Base-by-base conservation (phyloP, 2,113 vertebrate species). In the Tragelaphus imberbis region DNA sequence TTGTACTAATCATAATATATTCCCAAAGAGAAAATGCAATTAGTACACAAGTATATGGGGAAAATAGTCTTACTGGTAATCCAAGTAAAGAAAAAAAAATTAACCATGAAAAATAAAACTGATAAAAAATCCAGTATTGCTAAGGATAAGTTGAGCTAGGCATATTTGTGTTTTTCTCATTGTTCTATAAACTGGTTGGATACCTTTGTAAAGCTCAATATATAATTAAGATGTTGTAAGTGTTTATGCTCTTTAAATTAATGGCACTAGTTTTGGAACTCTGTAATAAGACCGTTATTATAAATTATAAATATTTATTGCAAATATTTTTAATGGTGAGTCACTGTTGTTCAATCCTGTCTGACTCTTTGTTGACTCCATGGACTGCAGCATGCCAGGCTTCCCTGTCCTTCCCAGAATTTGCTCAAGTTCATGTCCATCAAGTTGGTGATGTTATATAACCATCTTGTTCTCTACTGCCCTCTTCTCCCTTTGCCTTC, bases 231-330 rank as follows among this genome's bases (percentile, higher is more conserved):
- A 55, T 85, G 53, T 65, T 85, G 77, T 56, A 89, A 91, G 75
- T 81, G 28, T 94, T 94, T 97, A 86, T 95, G 65, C 23, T 51
- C 27, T 90, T 94, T 68, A 30, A 88, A 95, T 91, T 51, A 77
- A 25, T 65, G 91, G 21, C 9, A 71, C 30, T 68, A 94, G 25
- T 82, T 94, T 95, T 90, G 9, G 16, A 92, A 68, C 23, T 91
- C 65, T 90, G 58, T 84, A 93, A 90, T 95, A 86, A 82, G 27
- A 68, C 89, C 56, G 3, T 75, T 71, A 82, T 65, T 81, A 90
- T 65, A 79, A 96, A 68, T 77, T 65, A 90, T 65, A 79, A 94
- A 84, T 94, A 51, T 71, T 89, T 94, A 88, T 30, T 65, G 11
- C 2, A 84, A n/a, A 8, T 81, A 36, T 65, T 16, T 90, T 88